A percentile compares a stretch with the other conserved stretches of the same genome.
Conservation (phyloP, 1,140 invertebrate species). For the Vollenhovia emeryi region DNA sequence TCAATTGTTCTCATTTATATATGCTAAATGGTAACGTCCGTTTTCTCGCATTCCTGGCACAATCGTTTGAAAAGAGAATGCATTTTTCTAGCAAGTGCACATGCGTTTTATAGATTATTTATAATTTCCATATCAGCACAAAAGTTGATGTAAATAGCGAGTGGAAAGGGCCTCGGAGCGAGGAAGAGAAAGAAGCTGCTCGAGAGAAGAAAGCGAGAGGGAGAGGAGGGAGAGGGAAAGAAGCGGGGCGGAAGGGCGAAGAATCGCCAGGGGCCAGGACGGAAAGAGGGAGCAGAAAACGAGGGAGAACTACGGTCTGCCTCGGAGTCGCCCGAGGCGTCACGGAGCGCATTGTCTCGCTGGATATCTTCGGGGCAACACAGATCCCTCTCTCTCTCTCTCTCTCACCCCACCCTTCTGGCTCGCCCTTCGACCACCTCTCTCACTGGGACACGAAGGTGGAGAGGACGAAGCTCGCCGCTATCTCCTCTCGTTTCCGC, state of each 20-base stretch:
- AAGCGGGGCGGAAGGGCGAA: conserved; percentile 42
- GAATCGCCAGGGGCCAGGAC: conserved; percentile 52
- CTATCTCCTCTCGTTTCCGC: conserved; percentile 80
- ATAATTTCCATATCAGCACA: conserved; percentile 43
- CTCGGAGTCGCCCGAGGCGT: conserved; percentile 61
- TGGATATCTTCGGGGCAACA: conserved; percentile 59
- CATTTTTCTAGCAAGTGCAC: background rate
- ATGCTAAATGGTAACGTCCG: background rate
- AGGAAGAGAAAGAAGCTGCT: conserved; percentile 49
- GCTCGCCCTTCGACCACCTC: conserved; percentile 57
- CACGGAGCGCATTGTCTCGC: conserved; percentile 72
- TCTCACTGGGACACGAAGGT: conserved; percentile 50
- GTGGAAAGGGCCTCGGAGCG: background rate
- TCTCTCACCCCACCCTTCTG: conserved; percentile 41
- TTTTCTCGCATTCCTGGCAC: background rate
- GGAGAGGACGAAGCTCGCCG: conserved; percentile 68
- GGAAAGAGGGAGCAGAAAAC: conserved; percentile 50
- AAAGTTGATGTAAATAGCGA: conserved; percentile 38
- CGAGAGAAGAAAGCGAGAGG: background rate
- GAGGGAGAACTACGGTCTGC: conserved; percentile 66
- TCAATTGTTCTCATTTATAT: background rate
- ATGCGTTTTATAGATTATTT: background rate
- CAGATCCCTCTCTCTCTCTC: conserved; percentile 47
- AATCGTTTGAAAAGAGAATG: background rate
- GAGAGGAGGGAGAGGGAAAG: conserved; percentile 35